Evolutionary conservation across 2,888 invertebrate genomes (phyloP).

Genomic region (Tipula vernalis): DNA sequence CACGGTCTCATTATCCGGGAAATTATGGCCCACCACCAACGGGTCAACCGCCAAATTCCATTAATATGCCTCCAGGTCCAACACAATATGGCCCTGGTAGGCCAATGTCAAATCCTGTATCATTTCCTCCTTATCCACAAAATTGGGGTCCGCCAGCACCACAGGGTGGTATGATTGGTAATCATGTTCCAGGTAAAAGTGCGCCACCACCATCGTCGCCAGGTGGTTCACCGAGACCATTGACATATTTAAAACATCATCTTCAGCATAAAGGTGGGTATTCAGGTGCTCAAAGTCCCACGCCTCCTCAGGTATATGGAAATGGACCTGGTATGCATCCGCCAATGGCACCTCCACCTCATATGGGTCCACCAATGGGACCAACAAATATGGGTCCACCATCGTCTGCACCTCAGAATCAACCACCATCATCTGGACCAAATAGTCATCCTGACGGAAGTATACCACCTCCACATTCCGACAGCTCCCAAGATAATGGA

Average conservation of each 20-base stretch:
- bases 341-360: slow-evolving; percentile 45
- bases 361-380: slow-evolving; percentile 44
- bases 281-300: slow-evolving; percentile 39
- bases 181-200: slow-evolving; percentile 32
- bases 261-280: slow-evolving; percentile 57
- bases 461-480: slow-evolving; percentile 6
- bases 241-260: slow-evolving; percentile 58
- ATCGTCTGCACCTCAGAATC: slow-evolving; percentile 39
- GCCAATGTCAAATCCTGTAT: slow-evolving; percentile 43
- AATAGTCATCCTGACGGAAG: slow-evolving; percentile 31
- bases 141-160: slow-evolving; percentile 33
- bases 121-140: slow-evolving; percentile 35
- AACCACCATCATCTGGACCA: slow-evolving; percentile 34
- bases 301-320: slow-evolving; percentile 44
- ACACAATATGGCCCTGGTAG: slow-evolving; percentile 39
- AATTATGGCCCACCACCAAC: slow-evolving; percentile 42
- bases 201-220: slow-evolving; percentile 39
- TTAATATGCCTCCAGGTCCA: slow-evolving; percentile 30
- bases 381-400: slow-evolving; percentile 55
- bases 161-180: slow-evolving; percentile 31
- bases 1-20: slow-evolving; percentile 42
- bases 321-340: slow-evolving; percentile 41
- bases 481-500: slow-evolving; percentile 47
- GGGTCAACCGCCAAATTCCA: slow-evolving; percentile 29
- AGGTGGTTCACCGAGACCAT: slow-evolving; percentile 37